Evolutionary conservation across 2,113 vertebrate genomes (phyloP), one percentile per base, ranked within the genome.

Genomic region (Carettochelys insculpta): DNA sequence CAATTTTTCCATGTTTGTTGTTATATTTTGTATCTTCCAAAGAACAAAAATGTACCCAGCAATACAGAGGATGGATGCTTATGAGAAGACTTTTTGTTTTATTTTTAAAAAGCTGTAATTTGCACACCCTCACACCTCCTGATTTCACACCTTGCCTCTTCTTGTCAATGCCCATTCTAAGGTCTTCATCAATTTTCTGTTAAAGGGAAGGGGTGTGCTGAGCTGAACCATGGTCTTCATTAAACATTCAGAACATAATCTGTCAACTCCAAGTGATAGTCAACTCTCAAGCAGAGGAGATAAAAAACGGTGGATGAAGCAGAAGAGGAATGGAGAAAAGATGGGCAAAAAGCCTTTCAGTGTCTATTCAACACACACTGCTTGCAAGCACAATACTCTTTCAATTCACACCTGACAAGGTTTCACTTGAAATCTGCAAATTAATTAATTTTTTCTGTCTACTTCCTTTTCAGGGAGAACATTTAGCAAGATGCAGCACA

Each of bases 221-320:
- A 96, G 95, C 96, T 80, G 87, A 94, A 96, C 95, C 52, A 61
- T 92, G 96, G 92, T 96, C 98, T 97, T 98, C 97, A 98, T 99
- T 98, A 98, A 97, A 98, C 97, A 99, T 98, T 98, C 98, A 98
- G 97, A 98, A 98, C 98, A 98, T 98, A 98, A 99, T 98, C 97
- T 98, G 98, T 98, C 98, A 98, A 99, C 98, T 98, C 98, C 96
- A 98, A 98, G 98, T 98, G 96, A 97, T 96, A 94, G 96, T 92
- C 92, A 96, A 96, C 95, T 94, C 89, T 96, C 97, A 95, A 34
- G 96, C 56, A 84, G 81, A 52, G 83, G 78, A 47, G 92, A 91
- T 85, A 89, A 80, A 3, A 3, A 0, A 0, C 1, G 5, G 17
- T 7, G 4, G 41, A 14, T 22, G 24, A 75, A 54, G 71, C 80